phyloP scores from a whole-genome alignment of 2,888 invertebrate genomes.

The Diaprepes abbreviatus region DNA sequence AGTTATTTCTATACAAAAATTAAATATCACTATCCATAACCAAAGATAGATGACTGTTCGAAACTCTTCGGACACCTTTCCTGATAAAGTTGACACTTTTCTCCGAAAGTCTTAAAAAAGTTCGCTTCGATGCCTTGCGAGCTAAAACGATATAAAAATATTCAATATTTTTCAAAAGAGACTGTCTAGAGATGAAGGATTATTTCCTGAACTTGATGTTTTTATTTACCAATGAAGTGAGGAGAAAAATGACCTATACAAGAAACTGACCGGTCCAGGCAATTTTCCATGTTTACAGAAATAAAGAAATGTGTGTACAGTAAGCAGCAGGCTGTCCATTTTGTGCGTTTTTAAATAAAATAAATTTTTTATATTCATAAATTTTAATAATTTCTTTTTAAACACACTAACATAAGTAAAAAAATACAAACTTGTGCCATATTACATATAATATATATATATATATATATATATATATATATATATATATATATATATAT shows the following conservation, averaged over 20 bases:
- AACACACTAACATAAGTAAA: no score
- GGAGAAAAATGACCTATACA: not conserved
- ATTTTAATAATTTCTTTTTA: no score
- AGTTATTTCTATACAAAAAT: no score
- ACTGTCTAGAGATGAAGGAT: slow-evolving; percentile 34
- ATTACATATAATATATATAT: no score
- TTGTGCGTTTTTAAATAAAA: no score
- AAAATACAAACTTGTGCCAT: no score
- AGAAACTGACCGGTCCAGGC: not conserved
- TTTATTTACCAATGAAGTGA: slow-evolving; percentile 20
- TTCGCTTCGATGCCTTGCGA: slow-evolving; percentile 60
- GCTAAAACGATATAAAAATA: slow-evolving; percentile 54
- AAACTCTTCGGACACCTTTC: slow-evolving; percentile 51
- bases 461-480: no score
- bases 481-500: no score
- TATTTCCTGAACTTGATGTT: slow-evolving; percentile 16
- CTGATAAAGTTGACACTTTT: slow-evolving; percentile 58
- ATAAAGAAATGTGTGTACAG: no score
- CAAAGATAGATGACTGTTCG: slow-evolving; percentile 40
- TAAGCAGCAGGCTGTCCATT: no score
- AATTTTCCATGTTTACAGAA: no score
- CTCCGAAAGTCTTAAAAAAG: slow-evolving; percentile 60
- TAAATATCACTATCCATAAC: slow-evolving; percentile 28
- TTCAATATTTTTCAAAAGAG: slow-evolving; percentile 32
- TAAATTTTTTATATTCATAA: no score